Evolutionary conservation across 2,113 vertebrate species (phyloP), one percentile per base, ranked within the genome.

Genomic region (Neofelis nebulosa): DNA sequence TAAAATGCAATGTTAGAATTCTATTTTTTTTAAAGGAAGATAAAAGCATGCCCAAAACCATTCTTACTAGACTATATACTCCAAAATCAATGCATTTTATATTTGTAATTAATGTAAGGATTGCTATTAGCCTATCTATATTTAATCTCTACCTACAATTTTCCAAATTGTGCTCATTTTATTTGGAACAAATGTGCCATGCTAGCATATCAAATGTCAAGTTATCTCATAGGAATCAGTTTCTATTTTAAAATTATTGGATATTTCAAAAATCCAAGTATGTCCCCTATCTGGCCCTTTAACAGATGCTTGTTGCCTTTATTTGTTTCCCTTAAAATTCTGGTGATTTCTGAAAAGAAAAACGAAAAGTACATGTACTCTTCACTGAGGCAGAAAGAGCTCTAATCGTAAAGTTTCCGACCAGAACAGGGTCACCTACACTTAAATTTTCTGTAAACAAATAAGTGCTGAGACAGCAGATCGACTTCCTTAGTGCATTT

Each of bases 361-460:
- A 97, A 96, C 1, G 9, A 52, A 95, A 96, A 88, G n/a, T 97
- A 16, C 89, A 85, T 78, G 79, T 94, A 80, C 86, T 98, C 84
- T 97, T 94, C 97, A 97, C 33, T 97, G 96, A 97, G 98, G 96
- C 98, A 98, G 97, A 98, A 98, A 98, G 82, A 93, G 57, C 73
- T 93, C 85, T 97, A 97, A 98, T 97, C 91, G 0, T 93, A 93
- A 85, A 88, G 94, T 97, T 97, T 98, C 96, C 18, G 0, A 96
- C 96, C 96, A 97, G 97, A 98, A 97, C 96, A 97, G 96, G 98
- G 98, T 98, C 98, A 98, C 97, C 96, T 97, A 95, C 83, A 61
- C 91, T 96, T 96, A 97, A 95, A 97, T 97, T 93, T 93, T 98
- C 89, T 97, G 57, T 98, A 97, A 98, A 97, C 97, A 98, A 97